Percentiles rank a stretch among this genome's conserved stretches.
Conservation (phyloP, 2,113 vertebrate species). For the human region GRCh38 chr19:31820001-31820500, state of each 20-base stretch:
- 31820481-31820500: background rate
- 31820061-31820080: background rate
- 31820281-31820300: background rate
- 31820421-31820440: background rate
- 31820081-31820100: too few species aligned
- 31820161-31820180: background rate
- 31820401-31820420: background rate
- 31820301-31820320: background rate
- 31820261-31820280: background rate
- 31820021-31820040: background rate
- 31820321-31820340: background rate
- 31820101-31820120: background rate
- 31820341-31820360: background rate
- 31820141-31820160: background rate
- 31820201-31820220: too few species aligned
- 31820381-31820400: background rate
- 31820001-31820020: background rate
- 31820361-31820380: rapidly evolving
- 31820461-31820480: background rate
- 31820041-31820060: background rate
- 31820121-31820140: background rate
- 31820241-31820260: background rate
- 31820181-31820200: background rate
- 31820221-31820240: background rate
- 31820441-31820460: background rate